phyloP scores from a whole-genome alignment of 2,797 vertebrate genomes.

The Premnoplex brunnescens region DNA sequence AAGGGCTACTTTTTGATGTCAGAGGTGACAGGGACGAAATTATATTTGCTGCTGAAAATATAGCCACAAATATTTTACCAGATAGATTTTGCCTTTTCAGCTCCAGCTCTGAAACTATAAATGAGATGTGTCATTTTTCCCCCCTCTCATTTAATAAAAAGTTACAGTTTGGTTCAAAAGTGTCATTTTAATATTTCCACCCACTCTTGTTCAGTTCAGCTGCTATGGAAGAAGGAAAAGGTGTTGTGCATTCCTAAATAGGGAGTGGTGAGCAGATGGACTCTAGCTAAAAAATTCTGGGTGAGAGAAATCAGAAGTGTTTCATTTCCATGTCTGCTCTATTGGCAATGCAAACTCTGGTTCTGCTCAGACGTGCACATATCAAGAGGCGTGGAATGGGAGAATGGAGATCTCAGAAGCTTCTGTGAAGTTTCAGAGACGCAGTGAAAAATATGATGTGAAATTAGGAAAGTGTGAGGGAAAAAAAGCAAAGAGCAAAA shows the following conservation, averaged over 20 bases:
- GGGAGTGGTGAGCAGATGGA: constrained; percentile 67
- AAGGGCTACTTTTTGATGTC: neutral
- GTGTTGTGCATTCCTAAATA: constrained; percentile 67
- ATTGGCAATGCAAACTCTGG: constrained; percentile 45
- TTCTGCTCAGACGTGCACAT: constrained; percentile 22
- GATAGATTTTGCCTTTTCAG: neutral
- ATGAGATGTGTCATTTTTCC: neutral
- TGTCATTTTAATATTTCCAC: constrained; percentile 68
- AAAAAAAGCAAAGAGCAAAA: neutral
- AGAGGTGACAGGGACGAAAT: neutral
- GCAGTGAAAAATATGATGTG: neutral
- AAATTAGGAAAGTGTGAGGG: neutral
- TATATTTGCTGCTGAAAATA: neutral
- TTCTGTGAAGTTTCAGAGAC: constrained; percentile 22
- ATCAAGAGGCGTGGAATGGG: constrained; percentile 7
- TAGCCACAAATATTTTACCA: neutral
- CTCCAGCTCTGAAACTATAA: neutral
- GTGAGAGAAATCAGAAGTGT: constrained; percentile 64
- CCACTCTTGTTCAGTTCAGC: constrained; percentile 60
- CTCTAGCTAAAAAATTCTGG: constrained; percentile 60
- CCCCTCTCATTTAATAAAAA: constrained; percentile 48
- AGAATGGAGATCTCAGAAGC: constrained; percentile 24
- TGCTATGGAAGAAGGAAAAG: constrained; percentile 56
- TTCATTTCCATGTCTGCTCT: constrained; percentile 59
- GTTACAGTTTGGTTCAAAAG: constrained; percentile 51